Evolutionary conservation across 2,113 vertebrate genomes (phyloP), one percentile per base, ranked within the genome.

Genomic region (Pyxicephalus adspersus): DNA sequence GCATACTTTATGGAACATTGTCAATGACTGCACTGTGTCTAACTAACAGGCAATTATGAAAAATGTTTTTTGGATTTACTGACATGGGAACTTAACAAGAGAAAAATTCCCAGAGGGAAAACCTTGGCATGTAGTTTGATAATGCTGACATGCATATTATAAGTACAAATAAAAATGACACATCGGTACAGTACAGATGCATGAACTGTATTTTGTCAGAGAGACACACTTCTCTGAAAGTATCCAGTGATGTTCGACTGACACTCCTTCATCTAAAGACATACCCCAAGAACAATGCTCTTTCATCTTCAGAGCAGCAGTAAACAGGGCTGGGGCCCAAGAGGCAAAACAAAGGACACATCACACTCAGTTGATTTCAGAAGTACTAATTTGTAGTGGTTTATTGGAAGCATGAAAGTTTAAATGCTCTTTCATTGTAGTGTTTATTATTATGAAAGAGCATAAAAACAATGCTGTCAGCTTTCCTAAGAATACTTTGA

Each of bases 391-490:
- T 73, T 58, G 3, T 60, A 22, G 23, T 34, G 29, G 38, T 74
- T 22, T 74, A 58, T 60, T 74, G 16, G 28, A n/a, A n/a, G 58
- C 54, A 74, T 74, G 54, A 74, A 74, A 74, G 70, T 19, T 15
- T 45, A 45, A 22, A 29, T 74, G 57, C 31, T 23, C 15, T 31
- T 38, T 15, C 28, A n/a, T 58, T 73, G 20, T 58, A 34, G 23
- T 17, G 17, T 31, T 73, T 22, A 73, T 16, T 34, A 34, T 3
- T 28, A 15, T 38, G 28, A 38, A 74, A 23, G 29, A 11, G 23
- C 19, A 17, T n/a, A 15, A 34, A 60, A 73, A 38, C 71, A 74
- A 38, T 45, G 9, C 8, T 45, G 38, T 45, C 11, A 13, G 9
- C 38, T 45, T 45, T 45, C 38, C 11, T 3, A 45, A 74, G 29